Evolutionary conservation across 2,888 invertebrate species (phyloP).

Genomic region (Rhagonycha fulva): DNA sequence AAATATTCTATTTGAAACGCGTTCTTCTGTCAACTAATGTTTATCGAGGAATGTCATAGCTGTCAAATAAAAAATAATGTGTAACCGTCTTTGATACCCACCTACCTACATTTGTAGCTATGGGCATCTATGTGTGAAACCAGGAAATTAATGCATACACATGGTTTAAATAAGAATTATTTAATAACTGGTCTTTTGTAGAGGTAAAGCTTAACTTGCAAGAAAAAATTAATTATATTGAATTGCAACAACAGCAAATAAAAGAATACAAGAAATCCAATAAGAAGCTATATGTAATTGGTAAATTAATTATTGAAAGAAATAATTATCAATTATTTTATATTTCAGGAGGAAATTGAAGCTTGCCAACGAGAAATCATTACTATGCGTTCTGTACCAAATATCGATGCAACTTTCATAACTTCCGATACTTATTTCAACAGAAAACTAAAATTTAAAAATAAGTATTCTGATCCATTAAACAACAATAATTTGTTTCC

Average conservation of each 20-base stretch:
- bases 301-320: not conserved
- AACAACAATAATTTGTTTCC: not conserved
- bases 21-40: no score
- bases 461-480: not conserved
- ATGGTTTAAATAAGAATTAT: not conserved
- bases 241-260: constrained; percentile 1
- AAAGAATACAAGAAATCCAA: not conserved
- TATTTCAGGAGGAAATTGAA: not conserved
- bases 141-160: no score
- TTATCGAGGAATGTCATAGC: no score
- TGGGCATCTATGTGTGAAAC: no score
- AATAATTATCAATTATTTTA: not conserved
- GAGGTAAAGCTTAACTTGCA: not conserved
- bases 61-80: no score
- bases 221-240: not conserved
- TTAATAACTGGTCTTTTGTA: not conserved
- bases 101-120: no score
- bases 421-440: not conserved
- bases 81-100: no score
- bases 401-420: not conserved
- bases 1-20: no score
- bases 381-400: not conserved
- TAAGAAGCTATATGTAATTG: constrained; percentile 1
- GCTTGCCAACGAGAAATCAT: not conserved
- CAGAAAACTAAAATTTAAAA: not conserved